These are phyloP conservation scores for Prochilodus magdalenae DNA, from an alignment of 2,113 vertebrate species.

Conservation along the genomic window DNA sequence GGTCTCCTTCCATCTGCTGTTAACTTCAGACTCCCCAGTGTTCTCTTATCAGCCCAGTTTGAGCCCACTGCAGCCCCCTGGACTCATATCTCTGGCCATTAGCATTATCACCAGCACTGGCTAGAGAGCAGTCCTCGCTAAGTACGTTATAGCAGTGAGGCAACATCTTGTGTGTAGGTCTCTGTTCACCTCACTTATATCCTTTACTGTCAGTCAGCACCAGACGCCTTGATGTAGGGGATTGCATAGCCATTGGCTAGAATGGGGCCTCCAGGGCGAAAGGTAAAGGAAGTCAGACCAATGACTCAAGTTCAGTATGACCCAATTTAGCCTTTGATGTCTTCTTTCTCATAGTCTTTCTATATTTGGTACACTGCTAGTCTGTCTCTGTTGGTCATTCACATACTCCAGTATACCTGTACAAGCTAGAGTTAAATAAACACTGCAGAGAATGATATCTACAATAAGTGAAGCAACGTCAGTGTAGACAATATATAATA, in stretches of 20 bases:
- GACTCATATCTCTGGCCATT: conserved; percentile 25
- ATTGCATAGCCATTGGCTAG: background rate
- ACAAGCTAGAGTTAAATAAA: background rate
- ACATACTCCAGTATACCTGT: conserved; percentile 15
- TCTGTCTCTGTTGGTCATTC: background rate
- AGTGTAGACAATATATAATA: too few relatives aligned
- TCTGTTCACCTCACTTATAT: conserved; percentile 2
- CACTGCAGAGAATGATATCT: too few relatives aligned
- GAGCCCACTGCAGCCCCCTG: background rate
- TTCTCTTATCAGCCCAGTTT: conserved; percentile 11
- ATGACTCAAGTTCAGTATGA: background rate
- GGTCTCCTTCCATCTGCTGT: background rate
- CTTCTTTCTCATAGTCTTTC: background rate
- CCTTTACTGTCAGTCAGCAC: background rate
- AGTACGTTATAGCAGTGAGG: conserved; percentile 11
- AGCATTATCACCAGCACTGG: conserved; percentile 5
- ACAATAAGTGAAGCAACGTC: too few relatives aligned
- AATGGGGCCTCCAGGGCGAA: too few relatives aligned
- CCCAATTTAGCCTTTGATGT: background rate
- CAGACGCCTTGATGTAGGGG: background rate
- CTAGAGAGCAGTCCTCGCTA: conserved; percentile 15
- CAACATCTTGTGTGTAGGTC: background rate
- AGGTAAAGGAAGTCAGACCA: background rate
- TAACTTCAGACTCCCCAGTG: conserved; percentile 17
- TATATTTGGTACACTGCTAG: background rate